These are phyloP conservation scores for Mormyrus iriodes DNA, from an alignment of 2,113 vertebrate genomes.

Conservation along the genomic window DNA sequence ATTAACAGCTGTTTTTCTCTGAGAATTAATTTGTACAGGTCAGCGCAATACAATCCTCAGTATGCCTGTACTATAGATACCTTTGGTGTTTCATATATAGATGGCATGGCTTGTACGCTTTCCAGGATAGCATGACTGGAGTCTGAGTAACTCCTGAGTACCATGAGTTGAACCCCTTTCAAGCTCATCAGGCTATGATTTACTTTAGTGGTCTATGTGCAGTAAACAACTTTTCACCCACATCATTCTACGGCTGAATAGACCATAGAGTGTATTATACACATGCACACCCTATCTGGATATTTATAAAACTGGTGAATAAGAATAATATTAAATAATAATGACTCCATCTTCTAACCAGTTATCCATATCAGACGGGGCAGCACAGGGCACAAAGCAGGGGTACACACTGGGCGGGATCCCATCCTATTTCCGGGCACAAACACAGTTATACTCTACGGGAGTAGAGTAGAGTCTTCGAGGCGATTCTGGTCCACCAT, in stretches of 20 bases:
- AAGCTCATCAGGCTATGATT: background rate
- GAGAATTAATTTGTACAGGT: background rate
- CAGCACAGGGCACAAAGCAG: background rate
- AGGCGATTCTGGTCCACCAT: no score
- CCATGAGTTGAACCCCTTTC: background rate
- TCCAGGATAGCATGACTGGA: background rate
- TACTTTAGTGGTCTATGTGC: background rate
- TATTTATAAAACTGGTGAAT: background rate
- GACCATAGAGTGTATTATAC: background rate
- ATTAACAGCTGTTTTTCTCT: slow-evolving; percentile 4
- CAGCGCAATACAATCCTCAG: background rate
- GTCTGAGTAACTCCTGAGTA: background rate
- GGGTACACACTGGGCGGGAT: background rate
- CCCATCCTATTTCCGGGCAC: background rate
- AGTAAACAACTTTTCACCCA: background rate
- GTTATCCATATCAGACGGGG: background rate
- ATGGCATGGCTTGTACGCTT: background rate
- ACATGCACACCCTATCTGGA: background rate
- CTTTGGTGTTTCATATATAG: background rate
- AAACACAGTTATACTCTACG: background rate
- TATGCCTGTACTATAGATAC: background rate
- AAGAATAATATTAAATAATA: background rate
- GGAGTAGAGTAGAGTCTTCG: no score
- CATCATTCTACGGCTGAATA: background rate
- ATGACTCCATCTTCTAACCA: background rate